These are phyloP conservation scores for Zaprionus africanus DNA, from an alignment of 1,140 invertebrate genomes.

Conservation along the genomic window DNA sequence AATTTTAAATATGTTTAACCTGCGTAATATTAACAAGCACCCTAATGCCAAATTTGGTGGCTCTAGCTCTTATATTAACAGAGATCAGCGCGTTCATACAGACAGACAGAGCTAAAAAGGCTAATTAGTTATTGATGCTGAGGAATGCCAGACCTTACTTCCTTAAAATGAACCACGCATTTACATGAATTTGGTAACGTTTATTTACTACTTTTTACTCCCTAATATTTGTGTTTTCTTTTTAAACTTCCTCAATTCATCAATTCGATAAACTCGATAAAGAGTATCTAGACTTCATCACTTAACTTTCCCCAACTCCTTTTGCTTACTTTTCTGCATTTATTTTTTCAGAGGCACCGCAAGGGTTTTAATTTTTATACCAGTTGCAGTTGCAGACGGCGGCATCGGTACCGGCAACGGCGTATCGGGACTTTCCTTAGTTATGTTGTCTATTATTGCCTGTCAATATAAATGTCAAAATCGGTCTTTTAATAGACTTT, in stretches of 20 bases:
- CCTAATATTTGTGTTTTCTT: neutral
- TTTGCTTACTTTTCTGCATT: conserved; percentile 9
- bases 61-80: neutral
- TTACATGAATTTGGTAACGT: neutral
- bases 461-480: conserved; percentile 84
- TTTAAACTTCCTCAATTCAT: neutral
- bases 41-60: neutral
- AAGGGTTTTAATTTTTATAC: conserved; percentile 72
- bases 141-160: accelerated
- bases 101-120: neutral
- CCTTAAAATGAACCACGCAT: neutral
- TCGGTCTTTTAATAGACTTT: conserved; percentile 69
- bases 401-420: neutral
- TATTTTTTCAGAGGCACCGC: conserved; percentile 50
- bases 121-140: neutral
- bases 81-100: neutral
- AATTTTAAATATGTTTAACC: neutral
- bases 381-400: conserved; percentile 31
- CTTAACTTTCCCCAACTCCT: neutral
- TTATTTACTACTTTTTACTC: too few species aligned
- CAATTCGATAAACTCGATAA: neutral
- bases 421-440: conserved; percentile 47
- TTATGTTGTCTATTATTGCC: conserved; percentile 82
- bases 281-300: neutral
- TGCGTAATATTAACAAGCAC: too few species aligned